A percentile compares a stretch with the other conserved stretches of the same genome.
Conservation (phyloP, 2,797 vertebrate genomes). For the Coregonus suidteri region DNA sequence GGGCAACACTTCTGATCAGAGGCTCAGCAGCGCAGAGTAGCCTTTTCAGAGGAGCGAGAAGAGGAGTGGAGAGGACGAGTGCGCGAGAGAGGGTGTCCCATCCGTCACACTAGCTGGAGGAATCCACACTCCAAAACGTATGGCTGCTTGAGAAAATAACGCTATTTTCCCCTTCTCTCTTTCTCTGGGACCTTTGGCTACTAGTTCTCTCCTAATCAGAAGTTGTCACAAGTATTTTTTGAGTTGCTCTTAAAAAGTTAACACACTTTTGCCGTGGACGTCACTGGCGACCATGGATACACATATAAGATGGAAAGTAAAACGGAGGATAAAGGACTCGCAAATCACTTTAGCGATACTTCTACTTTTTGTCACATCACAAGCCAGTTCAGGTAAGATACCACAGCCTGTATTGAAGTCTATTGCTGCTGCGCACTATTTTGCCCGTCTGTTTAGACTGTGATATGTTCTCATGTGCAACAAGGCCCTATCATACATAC, state of each 20-base stretch:
- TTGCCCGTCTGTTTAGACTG: not conserved
- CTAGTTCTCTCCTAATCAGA: constrained; percentile 62
- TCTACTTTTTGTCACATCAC: constrained; percentile 77
- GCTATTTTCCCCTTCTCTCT: constrained; percentile 56
- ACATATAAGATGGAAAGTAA: constrained; percentile 86
- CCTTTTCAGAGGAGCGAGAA: constrained; percentile 62
- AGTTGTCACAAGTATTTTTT: constrained; percentile 55
- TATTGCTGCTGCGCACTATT: not conserved
- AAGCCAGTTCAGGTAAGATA: constrained; percentile 80
- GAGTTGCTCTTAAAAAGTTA: constrained; percentile 59
- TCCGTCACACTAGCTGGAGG: constrained; percentile 73
- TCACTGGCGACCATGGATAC: constrained; percentile 80
- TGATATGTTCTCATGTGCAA: constrained; percentile 6
- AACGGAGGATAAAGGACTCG: constrained; percentile 82
- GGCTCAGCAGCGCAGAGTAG: constrained; percentile 67
- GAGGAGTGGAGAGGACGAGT: constrained; percentile 58
- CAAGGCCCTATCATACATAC: not conserved
- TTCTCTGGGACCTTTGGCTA: constrained; percentile 67
- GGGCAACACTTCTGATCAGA: constrained; percentile 73
- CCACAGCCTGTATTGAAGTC: not conserved
- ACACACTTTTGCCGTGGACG: constrained; percentile 76
- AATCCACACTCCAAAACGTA: constrained; percentile 71
- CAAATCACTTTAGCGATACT: constrained; percentile 75
- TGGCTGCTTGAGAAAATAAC: constrained; percentile 80
- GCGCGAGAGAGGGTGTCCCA: constrained; percentile 68